A percentile compares a stretch with the other conserved stretches of the same genome.
Conservation (phyloP, 2,113 vertebrate species). For the Rhineura floridana region DNA sequence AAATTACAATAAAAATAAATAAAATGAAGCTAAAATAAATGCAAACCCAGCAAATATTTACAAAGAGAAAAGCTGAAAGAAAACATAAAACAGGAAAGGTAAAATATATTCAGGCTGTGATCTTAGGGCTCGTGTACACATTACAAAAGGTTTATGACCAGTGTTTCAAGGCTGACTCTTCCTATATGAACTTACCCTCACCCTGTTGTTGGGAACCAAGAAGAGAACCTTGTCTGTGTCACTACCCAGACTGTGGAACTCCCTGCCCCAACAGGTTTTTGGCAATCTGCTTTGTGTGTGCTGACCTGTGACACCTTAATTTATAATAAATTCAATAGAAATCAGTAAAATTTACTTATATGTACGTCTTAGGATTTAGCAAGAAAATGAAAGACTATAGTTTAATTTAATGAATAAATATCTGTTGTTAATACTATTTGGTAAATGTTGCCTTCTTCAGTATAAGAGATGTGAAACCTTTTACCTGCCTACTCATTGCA, state of each 20-base stretch:
- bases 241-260: background rate
- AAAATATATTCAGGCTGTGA: background rate
- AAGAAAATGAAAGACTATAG: too few species aligned
- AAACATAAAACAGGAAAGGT: background rate
- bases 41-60: conserved; percentile 28
- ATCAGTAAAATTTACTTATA: background rate
- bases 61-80: conserved; percentile 24
- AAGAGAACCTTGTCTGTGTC: background rate
- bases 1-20: conserved; percentile 59
- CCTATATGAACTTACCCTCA: background rate
- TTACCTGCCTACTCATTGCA: background rate
- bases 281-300: too few species aligned
- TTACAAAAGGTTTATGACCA: background rate
- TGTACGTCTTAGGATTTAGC: background rate
- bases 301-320: background rate
- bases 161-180: background rate
- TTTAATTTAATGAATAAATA: background rate
- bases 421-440: background rate
- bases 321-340: background rate
- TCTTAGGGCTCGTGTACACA: background rate
- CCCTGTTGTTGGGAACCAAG: background rate
- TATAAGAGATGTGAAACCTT: background rate
- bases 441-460: background rate
- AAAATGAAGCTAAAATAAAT: conserved; percentile 55
- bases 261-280: background rate